Evolutionary conservation across 2,888 invertebrate species (phyloP).

Genomic region (Helobdella robusta): DNA sequence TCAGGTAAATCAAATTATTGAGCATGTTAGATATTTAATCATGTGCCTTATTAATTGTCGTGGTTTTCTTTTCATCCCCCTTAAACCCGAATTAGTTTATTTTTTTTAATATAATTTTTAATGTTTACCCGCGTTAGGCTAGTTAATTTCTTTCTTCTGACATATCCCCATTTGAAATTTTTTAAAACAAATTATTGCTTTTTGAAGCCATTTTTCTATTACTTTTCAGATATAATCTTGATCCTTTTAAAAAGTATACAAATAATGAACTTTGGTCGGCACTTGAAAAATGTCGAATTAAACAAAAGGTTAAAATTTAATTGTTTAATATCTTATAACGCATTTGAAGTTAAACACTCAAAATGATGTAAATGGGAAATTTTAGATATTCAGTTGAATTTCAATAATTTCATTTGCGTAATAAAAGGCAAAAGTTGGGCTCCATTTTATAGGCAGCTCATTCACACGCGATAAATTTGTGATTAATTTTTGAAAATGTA

Average conservation of each 20-base stretch:
- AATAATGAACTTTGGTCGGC: slow-evolving; percentile 47
- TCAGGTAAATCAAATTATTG: neutral
- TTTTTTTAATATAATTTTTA: too few relatives aligned
- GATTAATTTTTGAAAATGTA: too few relatives aligned
- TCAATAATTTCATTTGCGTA: neutral
- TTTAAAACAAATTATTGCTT: too few relatives aligned
- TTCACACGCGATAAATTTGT: neutral
- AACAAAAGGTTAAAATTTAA: slow-evolving; percentile 24
- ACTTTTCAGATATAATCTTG: slow-evolving; percentile 46
- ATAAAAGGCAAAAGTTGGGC: too few relatives aligned
- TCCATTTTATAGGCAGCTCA: too few relatives aligned
- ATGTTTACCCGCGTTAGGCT: too few relatives aligned
- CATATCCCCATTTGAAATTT: too few relatives aligned
- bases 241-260: slow-evolving; percentile 43
- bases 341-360: neutral
- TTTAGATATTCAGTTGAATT: neutral
- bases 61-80: too few relatives aligned
- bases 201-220: too few relatives aligned
- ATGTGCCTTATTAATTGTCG: neutral
- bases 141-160: too few relatives aligned
- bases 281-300: slow-evolving; percentile 47
- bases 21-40: neutral
- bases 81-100: too few relatives aligned
- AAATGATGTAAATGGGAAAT: neutral
- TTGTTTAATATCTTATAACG: too few relatives aligned